Base-by-base conservation (phyloP, 2,113 vertebrate genomes). In the Bungarus multicinctus region DNA sequence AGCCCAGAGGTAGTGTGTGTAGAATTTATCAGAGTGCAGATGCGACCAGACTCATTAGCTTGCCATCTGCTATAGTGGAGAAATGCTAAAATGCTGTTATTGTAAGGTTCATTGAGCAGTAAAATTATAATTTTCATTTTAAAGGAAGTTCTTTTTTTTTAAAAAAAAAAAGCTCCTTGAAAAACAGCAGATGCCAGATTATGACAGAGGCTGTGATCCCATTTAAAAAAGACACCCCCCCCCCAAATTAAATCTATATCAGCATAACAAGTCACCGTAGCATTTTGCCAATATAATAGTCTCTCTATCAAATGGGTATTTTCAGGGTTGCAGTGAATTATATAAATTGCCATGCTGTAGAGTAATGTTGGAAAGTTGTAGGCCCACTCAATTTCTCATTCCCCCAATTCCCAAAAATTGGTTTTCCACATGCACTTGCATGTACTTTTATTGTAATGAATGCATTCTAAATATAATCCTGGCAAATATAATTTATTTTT, bases 61-160 rank as follows among this genome's bases (percentile, higher is more conserved):
- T 97, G 95, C 98, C 98, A 98, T 98, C 98, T 98, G 98, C 96
- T 96, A 95, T 97, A 95, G 96, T 88, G 90, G 96, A 97, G 97
- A 98, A 97, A 98, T 97, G 97, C 97, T 98, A 97, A 98, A 98
- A 97, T 97, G 97, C 98, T 98, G 96, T 97, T 98, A 97, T 98
- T 98, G 96, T 94, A 97, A 97, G 97, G 97, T 98, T 98, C 98
- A 98, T 97, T 98, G 98, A 98, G 96, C 97, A 97, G 95, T 96
- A 97, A 98, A 98, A 98, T 97, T 97, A 98, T 97, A 97, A 98
- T 97, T 94, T 97, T 97, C 34, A 20, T 96, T 58, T 1, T 2
- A 88, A 92, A 94, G 55, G 96, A 94, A 95, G 85, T 52, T 96
- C 96, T 97, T 96, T 96, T 97, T 97, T 57, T 97, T 95, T 96